Evolutionary conservation across 1,140 invertebrate genomes (phyloP).

Genomic region (Camponotus pennsylvanicus): DNA sequence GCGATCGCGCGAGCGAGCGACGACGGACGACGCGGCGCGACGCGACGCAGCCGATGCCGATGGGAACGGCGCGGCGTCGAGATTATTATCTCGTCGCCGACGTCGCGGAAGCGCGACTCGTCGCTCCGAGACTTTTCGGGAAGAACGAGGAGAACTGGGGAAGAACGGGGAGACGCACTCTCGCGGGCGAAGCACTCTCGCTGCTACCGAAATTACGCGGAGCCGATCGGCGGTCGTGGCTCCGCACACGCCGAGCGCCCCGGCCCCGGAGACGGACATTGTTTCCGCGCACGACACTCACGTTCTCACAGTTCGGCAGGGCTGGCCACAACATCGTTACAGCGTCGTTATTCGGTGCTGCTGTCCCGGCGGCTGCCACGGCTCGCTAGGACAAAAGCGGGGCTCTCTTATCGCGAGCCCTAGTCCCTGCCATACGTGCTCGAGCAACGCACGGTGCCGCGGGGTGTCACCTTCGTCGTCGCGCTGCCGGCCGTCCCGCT

Average conservation of each 20-base stretch:
- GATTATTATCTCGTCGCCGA: constrained; percentile 52
- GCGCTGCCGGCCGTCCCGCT: constrained; percentile 72
- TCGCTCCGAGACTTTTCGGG: not conserved
- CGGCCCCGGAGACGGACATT: too few relatives aligned
- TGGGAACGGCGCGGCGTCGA: not conserved
- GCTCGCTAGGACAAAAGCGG: constrained; percentile 63
- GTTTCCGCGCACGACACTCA: constrained; percentile 70
- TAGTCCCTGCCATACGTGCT: constrained; percentile 83
- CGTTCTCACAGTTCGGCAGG: constrained; percentile 72
- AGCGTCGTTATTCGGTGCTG: constrained; percentile 62
- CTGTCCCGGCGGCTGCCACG: constrained; percentile 33
- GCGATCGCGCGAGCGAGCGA: too few relatives aligned
- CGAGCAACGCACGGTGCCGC: constrained; percentile 74
- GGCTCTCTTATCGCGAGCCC: constrained; percentile 75
- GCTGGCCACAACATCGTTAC: constrained; percentile 69
- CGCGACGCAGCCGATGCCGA: not conserved
- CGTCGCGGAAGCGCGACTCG: not conserved
- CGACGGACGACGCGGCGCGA: constrained; percentile 6
- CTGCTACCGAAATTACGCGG: constrained; percentile 74
- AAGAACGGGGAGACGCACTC: not conserved
- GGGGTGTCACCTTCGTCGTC: constrained; percentile 81
- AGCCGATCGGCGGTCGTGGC: not conserved
- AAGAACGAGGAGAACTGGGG: not conserved
- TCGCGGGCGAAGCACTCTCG: not conserved
- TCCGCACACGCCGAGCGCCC: too few relatives aligned